A percentile compares a stretch with the other conserved stretches of the same genome.
Evolutionary conservation across 37 sponge, comb jelly and placozoan genomes (phyloP).

Genomic region (Diacarnus erythraeanus): DNA sequence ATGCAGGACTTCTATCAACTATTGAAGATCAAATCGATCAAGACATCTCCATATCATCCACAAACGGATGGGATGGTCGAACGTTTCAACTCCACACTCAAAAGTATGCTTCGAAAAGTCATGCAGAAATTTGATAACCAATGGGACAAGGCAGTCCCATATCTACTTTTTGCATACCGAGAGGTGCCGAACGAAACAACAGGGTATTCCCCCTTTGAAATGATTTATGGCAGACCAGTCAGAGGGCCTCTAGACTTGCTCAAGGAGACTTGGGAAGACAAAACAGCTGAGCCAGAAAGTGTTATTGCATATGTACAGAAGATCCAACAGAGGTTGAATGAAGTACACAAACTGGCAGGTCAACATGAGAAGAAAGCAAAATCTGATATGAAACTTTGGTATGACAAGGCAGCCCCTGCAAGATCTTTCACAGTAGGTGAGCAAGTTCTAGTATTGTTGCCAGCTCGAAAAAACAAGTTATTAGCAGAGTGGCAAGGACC

Average conservation of each 20-base stretch:
- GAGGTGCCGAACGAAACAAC: constrained; percentile 4
- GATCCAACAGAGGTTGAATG: not conserved
- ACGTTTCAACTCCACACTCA: not conserved
- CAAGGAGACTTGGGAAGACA: no score
- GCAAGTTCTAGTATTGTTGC: not conserved
- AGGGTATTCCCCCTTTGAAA: constrained; percentile 5
- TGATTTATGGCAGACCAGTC: constrained; percentile 12
- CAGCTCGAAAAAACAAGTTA: no score
- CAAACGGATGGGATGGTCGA: no score
- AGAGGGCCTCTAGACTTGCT: no score
- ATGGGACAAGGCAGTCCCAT: not conserved
- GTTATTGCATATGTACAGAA: not conserved
- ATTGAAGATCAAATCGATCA: no score
- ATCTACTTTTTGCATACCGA: no score
- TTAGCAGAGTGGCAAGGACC: no score
- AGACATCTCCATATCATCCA: no score
- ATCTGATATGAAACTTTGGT: not conserved
- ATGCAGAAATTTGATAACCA: not conserved
- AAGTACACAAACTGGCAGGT: not conserved
- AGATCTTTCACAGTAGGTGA: not conserved
- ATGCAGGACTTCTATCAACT: no score
- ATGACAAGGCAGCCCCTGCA: not conserved
- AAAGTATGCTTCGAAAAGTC: not conserved
- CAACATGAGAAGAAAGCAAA: not conserved
- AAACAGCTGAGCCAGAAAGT: no score